A percentile compares a stretch with the other conserved stretches of the same genome.
phyloP scores from a whole-genome alignment of 53 echinoderm and acorn worm species.

The Echinarachnius parma region DNA sequence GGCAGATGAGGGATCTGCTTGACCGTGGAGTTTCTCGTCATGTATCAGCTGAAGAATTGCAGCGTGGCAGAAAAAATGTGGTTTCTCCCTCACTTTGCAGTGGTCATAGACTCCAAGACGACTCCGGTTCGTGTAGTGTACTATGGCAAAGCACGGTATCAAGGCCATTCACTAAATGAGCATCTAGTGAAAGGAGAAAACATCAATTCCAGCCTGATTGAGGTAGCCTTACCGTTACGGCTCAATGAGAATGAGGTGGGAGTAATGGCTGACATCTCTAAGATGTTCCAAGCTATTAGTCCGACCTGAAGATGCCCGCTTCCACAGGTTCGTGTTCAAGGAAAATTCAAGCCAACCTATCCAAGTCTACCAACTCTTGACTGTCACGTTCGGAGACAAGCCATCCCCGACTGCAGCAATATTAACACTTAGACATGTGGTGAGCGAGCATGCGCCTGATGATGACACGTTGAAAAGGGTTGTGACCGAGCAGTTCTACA shows the following conservation, averaged over 20 bases:
- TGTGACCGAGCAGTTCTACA: constrained; percentile 51
- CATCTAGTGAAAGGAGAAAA: constrained; percentile 60
- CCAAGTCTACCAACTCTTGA: constrained; percentile 57
- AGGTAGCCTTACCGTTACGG: constrained; percentile 40
- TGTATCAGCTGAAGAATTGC: constrained; percentile 33
- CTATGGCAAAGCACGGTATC: constrained; percentile 52
- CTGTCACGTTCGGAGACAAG: constrained; percentile 42
- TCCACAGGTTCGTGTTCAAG: constrained; percentile 62
- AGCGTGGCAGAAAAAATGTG: constrained; percentile 57
- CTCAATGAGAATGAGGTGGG: constrained; percentile 72
- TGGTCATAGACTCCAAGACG: constrained; percentile 54
- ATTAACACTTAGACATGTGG: constrained; percentile 43
- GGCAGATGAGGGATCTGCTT: constrained; percentile 61
- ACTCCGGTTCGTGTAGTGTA: constrained; percentile 66
- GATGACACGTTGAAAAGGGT: constrained; percentile 36
- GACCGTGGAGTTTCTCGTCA: constrained; percentile 42
- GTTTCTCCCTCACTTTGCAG: constrained; percentile 69
- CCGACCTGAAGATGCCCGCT: constrained; percentile 57
- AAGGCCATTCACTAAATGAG: constrained; percentile 60
- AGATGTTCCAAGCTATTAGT: constrained; percentile 76
- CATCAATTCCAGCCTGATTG: constrained; percentile 37
- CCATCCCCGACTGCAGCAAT: constrained; percentile 40
- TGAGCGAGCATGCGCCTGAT: constrained; percentile 20
- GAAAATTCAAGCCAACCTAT: constrained; percentile 60
- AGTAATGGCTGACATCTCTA: constrained; percentile 64